Base-by-base conservation (phyloP, 2,888 invertebrate genomes). In the Ganaspis brasiliensis region DNA sequence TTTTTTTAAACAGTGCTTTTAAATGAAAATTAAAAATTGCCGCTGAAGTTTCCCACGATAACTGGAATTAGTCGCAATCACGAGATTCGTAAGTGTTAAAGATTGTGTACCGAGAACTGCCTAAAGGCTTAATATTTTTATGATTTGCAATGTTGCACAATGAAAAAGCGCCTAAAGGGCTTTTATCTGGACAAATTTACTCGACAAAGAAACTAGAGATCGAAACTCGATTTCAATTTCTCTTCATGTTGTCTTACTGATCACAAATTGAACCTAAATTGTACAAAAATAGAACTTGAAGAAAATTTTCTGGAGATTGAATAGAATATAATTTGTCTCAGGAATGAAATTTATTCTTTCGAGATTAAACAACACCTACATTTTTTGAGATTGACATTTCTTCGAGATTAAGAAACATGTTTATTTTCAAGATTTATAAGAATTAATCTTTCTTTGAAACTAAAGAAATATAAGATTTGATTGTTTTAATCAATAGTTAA, bases 171-270 rank as follows among this genome's bases (percentile, higher is more conserved):
- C 26, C 45, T 8, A 67, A 67, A 45, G 21, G 45, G 8, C n/a
- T 67, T 45, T 45, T 63, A n/a, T 24, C 21, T 63, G 12, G 19
- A 63, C 12, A 40, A 63, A 14, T 63, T 63, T 37, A 40, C 8
- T 31, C 16, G 5, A 16, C 21, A 37, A 63, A 24, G 63, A n/a
- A 63, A 19, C 63, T 40, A 26, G 21, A 26, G 21, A 63, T 37
- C 21, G 14, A 63, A 63, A 19, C 4, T 35, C 16, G 14, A 61
- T 63, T 37, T 9, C 37, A 14, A 37, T 19, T 63, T 63, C 35
- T 16, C 37, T 40, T 9, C 14, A 16, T 61, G 16, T 5, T 35
- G 37, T 49, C 16, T n/a, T 49, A 52, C 6, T 52, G 52, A 9
- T 16, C 52, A 52, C 19, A 52, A 52, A 52, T 52, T 31, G 31